Base-by-base conservation (phyloP, 2,113 vertebrate genomes). In the Tachuris rubrigastra region DNA sequence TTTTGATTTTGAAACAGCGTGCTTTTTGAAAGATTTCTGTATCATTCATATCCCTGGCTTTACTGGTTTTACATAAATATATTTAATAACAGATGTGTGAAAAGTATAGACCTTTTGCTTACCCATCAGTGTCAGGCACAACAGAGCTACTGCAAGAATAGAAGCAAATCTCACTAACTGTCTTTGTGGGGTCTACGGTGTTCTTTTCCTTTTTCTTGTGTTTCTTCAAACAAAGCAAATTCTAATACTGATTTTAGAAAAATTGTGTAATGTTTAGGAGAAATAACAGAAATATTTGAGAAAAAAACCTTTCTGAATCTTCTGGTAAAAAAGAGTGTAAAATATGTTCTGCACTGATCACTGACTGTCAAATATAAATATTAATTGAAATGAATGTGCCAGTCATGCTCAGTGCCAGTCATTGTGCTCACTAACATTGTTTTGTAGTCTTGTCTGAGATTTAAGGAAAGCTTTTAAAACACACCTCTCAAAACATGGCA, bases 41-140 rank as follows among this genome's bases (percentile, higher is more conserved):
- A 62, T 44, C 15, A 37, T 55, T 84, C 17, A 33, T 42, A 25
- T 11, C 23, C 31, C 20, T 88, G 27, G 2, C 6, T 87, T 50
- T 75, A 18, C 7, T 62, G 14, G 5, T 50, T 76, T 52, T 77
- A 25, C 33, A 60, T 46, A 63, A 68, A 67, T 49, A 27, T 35
- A 41, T 76, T 63, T n/a, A 76, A 37, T 55, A 14, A 72, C 5
- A 91, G 20, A 12, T 37, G 3, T 71, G 5, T 24, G 49, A 76
- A 86, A 53, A 58, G 12, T 23, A 62, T 18, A 63, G 17, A 55
- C 7, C 6, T 82, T 78, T 46, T 31, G 23, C 60, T 87, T 81
- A 59, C 6, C 2, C 0, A 0, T 31, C 17, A n/a, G 6, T 8
- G 10, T 44, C 55, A 69, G 15, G 28, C 10, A 77, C 5, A 92